Conservation (phyloP, 2,113 vertebrate genomes). For the Phyllostomus hastatus region DNA sequence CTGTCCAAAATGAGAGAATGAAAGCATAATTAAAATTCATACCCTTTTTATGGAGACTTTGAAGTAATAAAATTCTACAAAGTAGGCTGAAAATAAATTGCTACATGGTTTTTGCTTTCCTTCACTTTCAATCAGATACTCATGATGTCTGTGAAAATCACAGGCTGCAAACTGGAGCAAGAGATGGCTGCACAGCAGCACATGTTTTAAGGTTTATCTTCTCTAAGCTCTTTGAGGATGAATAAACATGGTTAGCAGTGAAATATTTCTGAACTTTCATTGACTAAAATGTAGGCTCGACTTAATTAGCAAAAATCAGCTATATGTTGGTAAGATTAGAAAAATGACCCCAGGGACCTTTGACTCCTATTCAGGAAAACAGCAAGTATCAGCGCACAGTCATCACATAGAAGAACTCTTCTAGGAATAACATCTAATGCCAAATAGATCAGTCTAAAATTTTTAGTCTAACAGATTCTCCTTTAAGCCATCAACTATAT, state of each 20-base stretch:
- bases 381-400: not conserved
- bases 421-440: not conserved
- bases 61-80: not conserved
- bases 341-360: not conserved
- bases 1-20: not conserved
- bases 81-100: not conserved
- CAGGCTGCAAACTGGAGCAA: not conserved
- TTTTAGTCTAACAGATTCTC: not conserved
- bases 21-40: not conserved
- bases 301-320: constrained; percentile 14
- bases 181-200: not conserved
- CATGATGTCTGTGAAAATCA: not conserved
- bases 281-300: not conserved
- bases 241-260: not conserved
- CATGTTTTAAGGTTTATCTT: not conserved
- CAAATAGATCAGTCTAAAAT: not conserved
- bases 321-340: not conserved
- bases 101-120: not conserved
- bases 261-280: not conserved
- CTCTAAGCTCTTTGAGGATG: not conserved
- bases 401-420: not conserved
- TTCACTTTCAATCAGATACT: not conserved
- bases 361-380: not conserved
- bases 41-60: not conserved
- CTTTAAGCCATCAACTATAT: not conserved